A percentile compares a stretch with the other conserved stretches of the same genome.
Evolutionary conservation across 2,113 vertebrate genomes (phyloP).

Genomic region (Grammomys surdaster): DNA sequence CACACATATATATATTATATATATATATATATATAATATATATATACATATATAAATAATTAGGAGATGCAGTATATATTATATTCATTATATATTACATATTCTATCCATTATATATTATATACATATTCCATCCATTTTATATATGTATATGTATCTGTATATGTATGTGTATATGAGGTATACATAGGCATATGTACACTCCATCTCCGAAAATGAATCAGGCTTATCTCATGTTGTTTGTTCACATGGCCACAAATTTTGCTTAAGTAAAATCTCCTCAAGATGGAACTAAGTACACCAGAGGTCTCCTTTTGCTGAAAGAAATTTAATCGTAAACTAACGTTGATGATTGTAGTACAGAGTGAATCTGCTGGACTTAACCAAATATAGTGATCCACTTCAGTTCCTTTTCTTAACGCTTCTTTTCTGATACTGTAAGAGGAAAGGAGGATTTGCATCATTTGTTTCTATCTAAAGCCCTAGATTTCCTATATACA

Average conservation of each 20-base stretch:
- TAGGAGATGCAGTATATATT: neutral
- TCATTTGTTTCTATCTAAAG: neutral
- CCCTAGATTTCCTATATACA: neutral
- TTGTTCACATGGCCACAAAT: neutral
- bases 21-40: too few species aligned
- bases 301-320: neutral
- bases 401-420: conserved; percentile 13
- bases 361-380: neutral
- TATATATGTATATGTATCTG: neutral
- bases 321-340: neutral
- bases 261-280: neutral
- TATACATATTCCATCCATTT: neutral
- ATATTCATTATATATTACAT: neutral
- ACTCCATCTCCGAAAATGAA: neutral
- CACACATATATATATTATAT: too few species aligned
- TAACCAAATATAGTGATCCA: neutral
- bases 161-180: neutral
- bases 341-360: neutral
- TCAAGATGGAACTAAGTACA: neutral
- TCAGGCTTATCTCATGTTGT: neutral
- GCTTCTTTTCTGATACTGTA: neutral
- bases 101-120: neutral
- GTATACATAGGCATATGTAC: neutral
- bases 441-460: neutral
- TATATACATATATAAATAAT: too few species aligned